Evolutionary conservation across 2,797 vertebrate genomes (phyloP).

Genomic region (Acropternis orthonyx): DNA sequence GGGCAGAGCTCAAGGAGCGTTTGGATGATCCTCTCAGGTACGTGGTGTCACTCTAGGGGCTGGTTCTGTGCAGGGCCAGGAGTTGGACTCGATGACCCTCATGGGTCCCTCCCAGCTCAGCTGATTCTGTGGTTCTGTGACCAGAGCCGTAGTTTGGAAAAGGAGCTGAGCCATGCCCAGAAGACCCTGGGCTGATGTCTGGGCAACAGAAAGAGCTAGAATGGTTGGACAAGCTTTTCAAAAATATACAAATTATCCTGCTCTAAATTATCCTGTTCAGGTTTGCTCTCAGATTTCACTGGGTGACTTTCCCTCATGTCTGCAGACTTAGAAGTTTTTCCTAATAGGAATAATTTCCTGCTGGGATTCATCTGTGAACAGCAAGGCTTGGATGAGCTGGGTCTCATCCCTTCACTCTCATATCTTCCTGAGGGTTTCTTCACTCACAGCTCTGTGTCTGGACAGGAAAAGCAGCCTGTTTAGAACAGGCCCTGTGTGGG

Average conservation of each 20-base stretch:
- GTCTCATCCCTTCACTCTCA: too few relatives aligned
- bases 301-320: neutral
- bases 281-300: neutral
- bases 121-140: neutral
- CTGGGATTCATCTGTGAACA: neutral
- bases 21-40: neutral
- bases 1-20: neutral
- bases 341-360: neutral
- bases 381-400: neutral
- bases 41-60: neutral
- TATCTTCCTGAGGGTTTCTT: neutral
- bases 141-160: neutral
- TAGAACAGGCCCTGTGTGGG: neutral
- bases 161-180: neutral
- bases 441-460: neutral
- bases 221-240: neutral
- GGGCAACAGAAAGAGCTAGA: neutral
- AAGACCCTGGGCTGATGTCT: neutral
- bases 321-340: neutral
- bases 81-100: neutral
- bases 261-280: neutral
- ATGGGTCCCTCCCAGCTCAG: neutral
- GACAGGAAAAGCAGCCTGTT: neutral
- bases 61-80: neutral
- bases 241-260: neutral